Conservation (phyloP, 2,113 vertebrate genomes). For the Passer montanus region DNA sequence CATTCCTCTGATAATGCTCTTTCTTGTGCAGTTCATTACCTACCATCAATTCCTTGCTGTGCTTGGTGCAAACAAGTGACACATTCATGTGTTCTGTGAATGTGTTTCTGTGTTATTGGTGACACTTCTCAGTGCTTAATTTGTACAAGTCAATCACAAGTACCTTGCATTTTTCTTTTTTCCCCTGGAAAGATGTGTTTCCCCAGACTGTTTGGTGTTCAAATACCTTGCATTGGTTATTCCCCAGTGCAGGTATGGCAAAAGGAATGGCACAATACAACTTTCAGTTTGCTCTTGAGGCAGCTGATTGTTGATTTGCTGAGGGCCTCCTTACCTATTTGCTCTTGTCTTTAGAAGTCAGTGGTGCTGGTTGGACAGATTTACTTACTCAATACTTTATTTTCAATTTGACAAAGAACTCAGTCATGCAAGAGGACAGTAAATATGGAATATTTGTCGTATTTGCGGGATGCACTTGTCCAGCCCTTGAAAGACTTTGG, state of each 20-base stretch:
- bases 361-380: neutral
- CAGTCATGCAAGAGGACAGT: constrained; percentile 84
- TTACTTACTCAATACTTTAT: neutral
- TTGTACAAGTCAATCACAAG: neutral
- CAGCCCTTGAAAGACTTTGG: constrained; percentile 81
- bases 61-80: neutral
- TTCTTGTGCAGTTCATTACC: neutral
- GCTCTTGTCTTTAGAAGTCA: neutral
- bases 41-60: neutral
- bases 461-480: constrained; percentile 83
- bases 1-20: neutral
- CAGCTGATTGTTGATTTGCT: neutral
- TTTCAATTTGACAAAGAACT: constrained; percentile 78
- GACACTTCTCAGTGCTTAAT: neutral
- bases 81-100: accelerated
- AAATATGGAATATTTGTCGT: constrained; percentile 89
- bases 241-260: neutral
- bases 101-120: accelerated
- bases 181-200: neutral
- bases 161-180: no score
- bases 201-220: accelerated
- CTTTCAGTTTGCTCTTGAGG: neutral
- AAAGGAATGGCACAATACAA: neutral
- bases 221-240: neutral
- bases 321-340: neutral